phyloP scores from a whole-genome alignment of 1,140 invertebrate species.

The Drosophila azteca region DNA sequence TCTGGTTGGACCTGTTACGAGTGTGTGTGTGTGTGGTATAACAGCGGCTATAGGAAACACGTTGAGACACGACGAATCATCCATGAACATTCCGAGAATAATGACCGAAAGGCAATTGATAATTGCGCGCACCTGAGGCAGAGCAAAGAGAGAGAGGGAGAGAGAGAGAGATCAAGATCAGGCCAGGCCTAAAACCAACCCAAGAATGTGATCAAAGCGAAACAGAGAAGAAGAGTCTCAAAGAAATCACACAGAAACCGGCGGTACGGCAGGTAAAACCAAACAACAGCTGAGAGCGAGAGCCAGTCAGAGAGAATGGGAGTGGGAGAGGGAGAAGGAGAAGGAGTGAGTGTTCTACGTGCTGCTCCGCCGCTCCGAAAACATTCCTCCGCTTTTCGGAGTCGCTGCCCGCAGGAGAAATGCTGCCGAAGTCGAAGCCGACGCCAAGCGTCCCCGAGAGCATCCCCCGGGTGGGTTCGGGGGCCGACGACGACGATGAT shows the following conservation, averaged over 20 bases:
- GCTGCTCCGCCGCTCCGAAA: constrained; percentile 61
- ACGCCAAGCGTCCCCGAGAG: constrained; percentile 2
- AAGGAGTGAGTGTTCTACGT: constrained; percentile 47
- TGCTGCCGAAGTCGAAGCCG: constrained; percentile 40
- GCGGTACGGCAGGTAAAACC: constrained; percentile 58
- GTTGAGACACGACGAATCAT: constrained; percentile 21
- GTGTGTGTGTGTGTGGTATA: constrained; percentile 8
- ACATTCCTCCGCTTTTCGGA: constrained; percentile 53
- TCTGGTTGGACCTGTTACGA: constrained; percentile 7
- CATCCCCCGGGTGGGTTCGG: no score
- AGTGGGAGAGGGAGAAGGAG: constrained; percentile 15
- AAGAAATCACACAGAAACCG: constrained; percentile 28
- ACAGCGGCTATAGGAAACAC: constrained; percentile 13
- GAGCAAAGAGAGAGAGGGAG: neutral
- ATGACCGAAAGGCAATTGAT: constrained; percentile 61
- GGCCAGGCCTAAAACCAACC: constrained; percentile 15
- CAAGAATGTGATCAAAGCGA: constrained; percentile 1
- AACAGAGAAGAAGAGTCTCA: no score
- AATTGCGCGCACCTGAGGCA: constrained; percentile 75
- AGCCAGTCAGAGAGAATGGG: constrained; percentile 7
- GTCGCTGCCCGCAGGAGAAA: constrained; percentile 68
- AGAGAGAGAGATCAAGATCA: constrained; percentile 29
- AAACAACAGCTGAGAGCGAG: constrained; percentile 58
- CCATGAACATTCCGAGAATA: constrained; percentile 20
- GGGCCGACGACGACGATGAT: neutral